A percentile compares a stretch with the other conserved stretches of the same genome.
phyloP scores from a whole-genome alignment of 2,113 vertebrate genomes.

The Setophaga coronata region DNA sequence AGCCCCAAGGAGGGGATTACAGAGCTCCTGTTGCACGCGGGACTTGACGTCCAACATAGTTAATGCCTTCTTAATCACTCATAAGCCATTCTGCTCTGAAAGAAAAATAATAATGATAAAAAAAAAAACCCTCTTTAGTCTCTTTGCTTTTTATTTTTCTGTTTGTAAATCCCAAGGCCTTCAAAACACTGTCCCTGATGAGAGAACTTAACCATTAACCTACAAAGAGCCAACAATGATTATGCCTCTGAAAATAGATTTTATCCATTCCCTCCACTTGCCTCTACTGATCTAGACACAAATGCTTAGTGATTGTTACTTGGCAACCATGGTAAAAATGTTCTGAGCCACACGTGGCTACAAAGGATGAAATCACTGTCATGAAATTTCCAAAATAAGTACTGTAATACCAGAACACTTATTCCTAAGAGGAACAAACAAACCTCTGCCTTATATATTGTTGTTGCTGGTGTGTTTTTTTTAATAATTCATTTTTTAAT shows the following conservation, averaged over 20 bases:
- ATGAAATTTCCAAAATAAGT: conserved; percentile 57
- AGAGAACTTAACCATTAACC: conserved; percentile 34
- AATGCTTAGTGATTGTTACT: conserved; percentile 65
- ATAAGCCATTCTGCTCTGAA: conserved; percentile 10
- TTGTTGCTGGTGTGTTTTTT: neutral
- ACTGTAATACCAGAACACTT: conserved; percentile 4
- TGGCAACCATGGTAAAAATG: conserved; percentile 66
- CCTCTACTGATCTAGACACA: conserved; percentile 45
- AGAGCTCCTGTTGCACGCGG: neutral
- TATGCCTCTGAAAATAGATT: conserved; percentile 55
- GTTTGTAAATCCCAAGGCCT: conserved; percentile 17
- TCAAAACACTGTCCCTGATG: neutral
- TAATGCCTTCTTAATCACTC: conserved; percentile 53
- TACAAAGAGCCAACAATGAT: neutral
- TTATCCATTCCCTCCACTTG: conserved; percentile 29
- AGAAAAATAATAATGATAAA: neutral
- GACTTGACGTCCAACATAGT: neutral
- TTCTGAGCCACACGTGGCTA: conserved; percentile 58
- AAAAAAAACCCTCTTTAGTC: neutral
- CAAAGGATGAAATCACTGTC: conserved; percentile 55
- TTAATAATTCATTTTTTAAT: neutral
- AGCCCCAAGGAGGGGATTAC: neutral
- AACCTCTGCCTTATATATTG: neutral
- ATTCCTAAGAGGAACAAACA: neutral
- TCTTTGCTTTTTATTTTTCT: conserved; percentile 25